Base-by-base conservation (phyloP, 2,797 vertebrate species). In the Alosa sapidissima region DNA sequence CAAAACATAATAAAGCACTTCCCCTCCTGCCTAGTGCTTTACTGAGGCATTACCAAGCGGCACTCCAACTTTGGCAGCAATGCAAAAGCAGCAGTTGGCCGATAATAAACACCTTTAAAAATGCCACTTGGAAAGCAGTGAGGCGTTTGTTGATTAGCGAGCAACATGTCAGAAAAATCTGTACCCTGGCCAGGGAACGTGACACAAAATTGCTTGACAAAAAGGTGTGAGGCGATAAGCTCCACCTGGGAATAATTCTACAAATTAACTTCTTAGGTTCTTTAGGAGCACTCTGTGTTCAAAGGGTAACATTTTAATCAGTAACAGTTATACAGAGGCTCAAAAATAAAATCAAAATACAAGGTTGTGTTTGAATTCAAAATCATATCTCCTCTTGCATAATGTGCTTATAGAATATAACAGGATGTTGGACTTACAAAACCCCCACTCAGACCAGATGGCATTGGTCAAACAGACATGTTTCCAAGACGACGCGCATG, bases 91-190 rank as follows among this genome's bases (percentile, higher is more conserved):
- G 83, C 82, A 62, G 84, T 82, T 83, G 41, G 72, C 19, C 82
- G 54, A 84, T 83, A 88, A 83, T 83, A 86, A 87, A 87, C 81
- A 86, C 83, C 81, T 86, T 82, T 14, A 14, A 83, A 68, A 52
- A 51, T 19, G 0, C 41, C 72, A 45, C 36, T 45, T 78, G 16
- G 36, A 78, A 78, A 78, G 36, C 41, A 47, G 72, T 78, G 11
- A 62, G 28, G n/a, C 9, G 2, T 28, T 52, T 83, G 60, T 47
- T 36, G 49, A 86, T 83, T 84, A 75, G n/a, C 41, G 41, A 41
- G 41, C 24, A 83, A 21, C 21, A 9, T 19, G 41, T 78, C 72
- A 78, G 21, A 47, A 47, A 1, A 45, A 78, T 78, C 72, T 47
- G 36, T 78, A 16, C 6, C 14, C 6, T 8, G 4, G 72, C 72